A percentile compares a stretch with the other conserved stretches of the same genome.
Evolutionary conservation across 2,797 vertebrate species (phyloP).

Genomic region (Mormyrops attenuatus): DNA sequence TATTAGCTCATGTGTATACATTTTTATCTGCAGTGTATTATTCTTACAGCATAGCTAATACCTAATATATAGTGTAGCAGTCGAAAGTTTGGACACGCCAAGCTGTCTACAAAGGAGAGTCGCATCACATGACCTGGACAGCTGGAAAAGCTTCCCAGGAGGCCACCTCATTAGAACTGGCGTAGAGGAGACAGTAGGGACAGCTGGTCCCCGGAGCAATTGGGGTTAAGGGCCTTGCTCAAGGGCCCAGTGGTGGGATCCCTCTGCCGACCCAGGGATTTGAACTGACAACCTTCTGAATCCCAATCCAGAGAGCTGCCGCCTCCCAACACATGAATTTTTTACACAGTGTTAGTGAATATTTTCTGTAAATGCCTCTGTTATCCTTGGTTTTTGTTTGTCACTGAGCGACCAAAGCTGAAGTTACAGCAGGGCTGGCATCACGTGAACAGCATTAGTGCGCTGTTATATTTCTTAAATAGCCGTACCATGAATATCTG

Average conservation of each 20-base stretch:
- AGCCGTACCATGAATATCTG: conserved; percentile 22
- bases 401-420: neutral
- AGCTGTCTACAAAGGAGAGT: neutral
- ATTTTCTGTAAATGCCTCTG: neutral
- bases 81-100: neutral
- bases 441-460: conserved; percentile 14
- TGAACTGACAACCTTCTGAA: neutral
- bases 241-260: neutral
- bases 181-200: neutral
- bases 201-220: neutral
- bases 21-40: neutral
- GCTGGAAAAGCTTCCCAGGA: neutral
- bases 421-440: conserved; percentile 21
- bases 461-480: conserved; percentile 29
- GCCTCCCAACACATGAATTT: neutral
- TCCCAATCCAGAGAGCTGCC: neutral
- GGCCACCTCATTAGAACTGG: neutral
- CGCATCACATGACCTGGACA: neutral
- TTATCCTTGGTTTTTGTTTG: neutral
- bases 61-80: neutral
- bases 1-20: neutral
- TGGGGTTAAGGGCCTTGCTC: neutral
- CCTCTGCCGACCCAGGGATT: neutral
- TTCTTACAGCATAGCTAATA: neutral
- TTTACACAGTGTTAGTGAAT: neutral